Evolutionary conservation across 37 sponge, comb jelly and placozoan species (phyloP), one percentile per base, ranked within the genome.

Genomic region (Amphimedon queenslandica): DNA sequence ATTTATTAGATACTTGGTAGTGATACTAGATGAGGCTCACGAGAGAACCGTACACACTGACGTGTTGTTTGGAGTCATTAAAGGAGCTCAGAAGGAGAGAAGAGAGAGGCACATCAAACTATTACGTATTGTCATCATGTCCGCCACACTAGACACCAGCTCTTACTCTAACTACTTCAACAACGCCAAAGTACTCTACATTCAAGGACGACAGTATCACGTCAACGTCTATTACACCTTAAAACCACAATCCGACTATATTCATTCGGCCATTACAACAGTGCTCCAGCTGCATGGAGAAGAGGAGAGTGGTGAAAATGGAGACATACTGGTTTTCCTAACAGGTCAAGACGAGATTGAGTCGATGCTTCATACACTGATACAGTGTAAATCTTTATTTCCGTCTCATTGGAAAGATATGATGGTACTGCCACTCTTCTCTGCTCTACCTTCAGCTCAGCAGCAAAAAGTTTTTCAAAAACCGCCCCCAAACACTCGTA

Each of bases 291-390:
- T 96, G 5, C 97, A 96, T 79, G 76, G 83, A 37, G 81, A 87
- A 57, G 41, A 38, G 42, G 74, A 83, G 55, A 66, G 27, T 27
- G n/a, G n/a, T n/a, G 76, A 79, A 53, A 37, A 80, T 42, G 85
- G 85, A 20, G 94, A 93, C 67, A 87, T 96, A 21, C 72, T 96
- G 4, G 86, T 96, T 18, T 96, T 96, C 72, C 76, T 96, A 21
- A 93, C 97, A 29, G 97, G 97, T 0, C 77, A 91, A 57, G 94
- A 96, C 36, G 97, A 96, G 77, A 96, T 96, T 40, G 97, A 96
- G 72, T 38, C 80, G 8, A 73, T 64, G 0, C 21, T 69, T 35
- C 41, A 75, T 11, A 47, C 75, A 33, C 69, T 90, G 42, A 16
- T 37, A 23, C 58, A 78, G 40, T 94, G 90, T 51, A 70, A 32